Base-by-base conservation (phyloP, 1,140 invertebrate species). In the Phortica variegata region DNA sequence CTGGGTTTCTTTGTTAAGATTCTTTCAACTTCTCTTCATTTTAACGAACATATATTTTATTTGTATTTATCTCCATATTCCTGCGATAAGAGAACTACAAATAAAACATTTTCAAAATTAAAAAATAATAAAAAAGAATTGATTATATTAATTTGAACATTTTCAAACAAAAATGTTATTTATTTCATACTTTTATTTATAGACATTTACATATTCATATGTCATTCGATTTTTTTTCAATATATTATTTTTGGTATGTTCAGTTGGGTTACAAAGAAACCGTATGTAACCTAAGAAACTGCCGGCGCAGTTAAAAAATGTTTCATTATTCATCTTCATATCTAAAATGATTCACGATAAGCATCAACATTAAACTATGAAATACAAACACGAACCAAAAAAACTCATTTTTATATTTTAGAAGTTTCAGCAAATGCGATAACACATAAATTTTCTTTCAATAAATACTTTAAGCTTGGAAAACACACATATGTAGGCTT, bases 191-290 rank as follows among this genome's bases (percentile, higher is more conserved):
- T 49, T 65, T 65, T 65, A 65, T 68, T 56, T 43, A 68, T 60
- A 60, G 60, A 63, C 62, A 68, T 68, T 57, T 54, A 63, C 51
- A 53, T 68, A 68, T 55, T 54, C 54, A 54, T 62, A 66, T 68
- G 68, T 63, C 63, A 60, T 62, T 68, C 56, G 39, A 52, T 56
- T 58, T 21, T 43, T 45, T 60, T 53, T 56, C 52, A 61, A 60
- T 62, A 51, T 29, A 7, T 48, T 47, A 19, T 47, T 57, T 54
- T 58, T 60, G 57, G 57, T 65, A 60, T 47, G 26, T 56, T 57
- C 34, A 54, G 54, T 52, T 47, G 38, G 39, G 37, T 46, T 50
- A 36, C 37, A 47, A 49, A 38, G 39, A 47, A 48, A 20, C 45
- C 18, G 15, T 21, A 47, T 52, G 59, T 43, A 41, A 18, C 23